These are phyloP conservation scores for Blastobasis adustella DNA, from an alignment of 2,888 invertebrate genomes.

Conservation along the genomic window DNA sequence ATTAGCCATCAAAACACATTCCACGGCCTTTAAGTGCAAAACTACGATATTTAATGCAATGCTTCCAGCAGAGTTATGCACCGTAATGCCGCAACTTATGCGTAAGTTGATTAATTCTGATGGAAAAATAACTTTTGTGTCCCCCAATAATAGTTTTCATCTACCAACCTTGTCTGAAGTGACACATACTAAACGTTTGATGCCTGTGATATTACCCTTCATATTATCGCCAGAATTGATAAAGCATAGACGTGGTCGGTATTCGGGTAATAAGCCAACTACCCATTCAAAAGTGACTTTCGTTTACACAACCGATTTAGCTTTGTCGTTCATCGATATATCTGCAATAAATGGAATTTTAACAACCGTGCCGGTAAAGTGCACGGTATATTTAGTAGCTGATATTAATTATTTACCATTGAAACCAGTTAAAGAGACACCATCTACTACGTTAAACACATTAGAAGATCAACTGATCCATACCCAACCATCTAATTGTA, in stretches of 20 bases:
- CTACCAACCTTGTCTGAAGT: conserved; percentile 33
- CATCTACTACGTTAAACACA: too few relatives aligned
- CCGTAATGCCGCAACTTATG: conserved; percentile 49
- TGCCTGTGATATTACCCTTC: conserved; percentile 9
- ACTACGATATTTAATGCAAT: conserved; percentile 46
- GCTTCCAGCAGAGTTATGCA: conserved; percentile 58
- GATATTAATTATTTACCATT: too few relatives aligned
- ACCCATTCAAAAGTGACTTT: not conserved
- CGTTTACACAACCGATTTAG: not conserved
- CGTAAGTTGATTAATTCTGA: conserved; percentile 26
- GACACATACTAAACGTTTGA: conserved; percentile 14
- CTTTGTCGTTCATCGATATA: not conserved
- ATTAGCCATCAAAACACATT: conserved; percentile 26
- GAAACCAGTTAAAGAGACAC: too few relatives aligned
- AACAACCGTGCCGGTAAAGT: conserved; percentile 7
- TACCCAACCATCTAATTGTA: conserved; percentile 14
- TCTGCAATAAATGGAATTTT: conserved; percentile 11
- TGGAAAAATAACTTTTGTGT: conserved; percentile 4
- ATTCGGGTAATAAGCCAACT: conserved; percentile 7
- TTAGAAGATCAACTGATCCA: too few relatives aligned
- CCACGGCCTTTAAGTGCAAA: conserved; percentile 48
- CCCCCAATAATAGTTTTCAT: conserved; percentile 13
- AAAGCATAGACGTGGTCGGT: conserved; percentile 19
- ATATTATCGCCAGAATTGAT: conserved; percentile 14
- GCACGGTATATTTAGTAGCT: conserved; percentile 4